Conservation (phyloP, 2,797 vertebrate genomes). For the Sebastes kiyomatsui region DNA sequence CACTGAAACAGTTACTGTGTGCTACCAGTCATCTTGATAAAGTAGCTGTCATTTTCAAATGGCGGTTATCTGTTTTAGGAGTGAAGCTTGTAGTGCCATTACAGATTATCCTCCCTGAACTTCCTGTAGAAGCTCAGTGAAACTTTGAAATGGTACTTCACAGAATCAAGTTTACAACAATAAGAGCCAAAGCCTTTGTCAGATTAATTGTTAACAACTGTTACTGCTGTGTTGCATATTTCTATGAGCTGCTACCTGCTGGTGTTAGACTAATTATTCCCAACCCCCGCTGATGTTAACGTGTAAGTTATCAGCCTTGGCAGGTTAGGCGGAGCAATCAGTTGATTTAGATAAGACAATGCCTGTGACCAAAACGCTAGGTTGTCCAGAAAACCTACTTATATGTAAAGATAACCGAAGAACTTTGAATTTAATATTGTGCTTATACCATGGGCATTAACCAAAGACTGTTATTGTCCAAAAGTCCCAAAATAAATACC, state of each 20-base stretch:
- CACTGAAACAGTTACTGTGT: background rate
- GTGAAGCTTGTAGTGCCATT: no score
- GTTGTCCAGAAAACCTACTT: no score
- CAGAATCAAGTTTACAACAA: background rate
- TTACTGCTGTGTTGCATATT: slow-evolving; percentile 14
- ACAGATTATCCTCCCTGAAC: no score
- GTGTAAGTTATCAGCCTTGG: background rate
- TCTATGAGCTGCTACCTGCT: slow-evolving; percentile 9
- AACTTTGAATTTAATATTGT: background rate
- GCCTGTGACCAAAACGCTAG: no score
- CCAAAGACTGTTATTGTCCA: background rate
- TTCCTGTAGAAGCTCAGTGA: no score
- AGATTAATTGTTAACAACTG: slow-evolving; percentile 11
- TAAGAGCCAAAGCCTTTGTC: background rate
- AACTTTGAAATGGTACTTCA: background rate
- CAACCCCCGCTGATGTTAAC: slow-evolving; percentile 17
- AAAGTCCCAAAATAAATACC: background rate
- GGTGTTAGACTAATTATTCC: slow-evolving; percentile 18
- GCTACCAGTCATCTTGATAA: slow-evolving; percentile 7
- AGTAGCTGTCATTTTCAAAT: slow-evolving; percentile 13
- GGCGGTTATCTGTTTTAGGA: no score
- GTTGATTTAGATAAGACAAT: no score
- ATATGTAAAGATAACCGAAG: no score
- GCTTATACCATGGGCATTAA: background rate
- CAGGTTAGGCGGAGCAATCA: background rate